Base-by-base conservation (phyloP, 23 tunicate genomes). In the Halocynthia aurantium region DNA sequence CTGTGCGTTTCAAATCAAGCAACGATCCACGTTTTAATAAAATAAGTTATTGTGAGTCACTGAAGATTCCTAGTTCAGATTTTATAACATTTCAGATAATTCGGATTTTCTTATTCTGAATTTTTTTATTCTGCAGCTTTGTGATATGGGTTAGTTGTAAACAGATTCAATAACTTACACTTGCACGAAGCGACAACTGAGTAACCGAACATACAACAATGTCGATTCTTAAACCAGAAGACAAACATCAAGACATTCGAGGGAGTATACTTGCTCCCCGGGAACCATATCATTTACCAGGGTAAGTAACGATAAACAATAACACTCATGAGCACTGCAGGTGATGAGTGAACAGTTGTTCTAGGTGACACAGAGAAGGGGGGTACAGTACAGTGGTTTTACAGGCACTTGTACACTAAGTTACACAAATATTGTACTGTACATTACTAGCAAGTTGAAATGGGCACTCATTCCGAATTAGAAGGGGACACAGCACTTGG, bases 201-300 rank as follows among this genome's bases (percentile, higher is more conserved):
- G 50, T 21, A 67, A 67, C 72, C 44, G 4, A 31, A 31, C 44
- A 31, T 31, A 31, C 44, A 31, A 31, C n/a, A 56, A 88, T 88
- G 95, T 82, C 95, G 22, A 86, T 82, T 10, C 52, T 88, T 8
- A 53, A 84, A 49, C 95, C 95, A 15, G 95, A 82, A 78, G 86
- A 88, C 54, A 83, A 78, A 50, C 62, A 77, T 18, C 89, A 83
- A 12, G 88, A 89, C 61, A 52, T 89, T 44, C 57, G 96, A 51
- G 82, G 86, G 17, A 84, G 89, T 74, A 74, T 79, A 9, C 68
- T 89, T 51, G 88, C 96, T 6, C 85, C 96, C 54, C 76, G 52
- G 55, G 96, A 89, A 50, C 96, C 96, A 58, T 89, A 89, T 70
- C 96, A 89, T 69, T 67, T 89, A 15, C 96, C 96, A 57, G 96